Evolutionary conservation across 2,113 vertebrate species (phyloP).

Genomic region (Danio rerio): DNA sequence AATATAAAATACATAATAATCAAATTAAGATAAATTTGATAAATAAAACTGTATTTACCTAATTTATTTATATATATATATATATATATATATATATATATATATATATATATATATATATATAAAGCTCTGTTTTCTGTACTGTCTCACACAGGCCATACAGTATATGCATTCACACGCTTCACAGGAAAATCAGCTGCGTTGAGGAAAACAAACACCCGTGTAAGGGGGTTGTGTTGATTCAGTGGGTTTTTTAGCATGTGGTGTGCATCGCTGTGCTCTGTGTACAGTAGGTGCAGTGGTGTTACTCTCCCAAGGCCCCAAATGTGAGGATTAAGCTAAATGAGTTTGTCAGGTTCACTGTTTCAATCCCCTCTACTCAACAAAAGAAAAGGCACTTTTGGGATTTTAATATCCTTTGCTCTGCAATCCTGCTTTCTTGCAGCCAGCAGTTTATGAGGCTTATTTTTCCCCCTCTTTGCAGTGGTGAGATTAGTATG

Average conservation of each 20-base stretch:
- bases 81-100: too few species aligned
- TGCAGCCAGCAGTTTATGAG: constrained; percentile 49
- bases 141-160: background rate
- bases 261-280: constrained; percentile 27
- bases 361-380: constrained; percentile 63
- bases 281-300: constrained; percentile 19
- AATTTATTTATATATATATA: too few species aligned
- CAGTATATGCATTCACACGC: constrained; percentile 7
- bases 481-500: constrained; percentile 33
- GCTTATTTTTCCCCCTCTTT: constrained; percentile 33
- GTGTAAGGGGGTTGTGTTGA: constrained; percentile 48
- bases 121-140: too few species aligned
- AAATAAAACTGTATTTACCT: too few species aligned
- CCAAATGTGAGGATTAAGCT: constrained; percentile 57
- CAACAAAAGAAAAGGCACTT: constrained; percentile 62
- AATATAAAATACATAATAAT: too few species aligned
- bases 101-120: too few species aligned
- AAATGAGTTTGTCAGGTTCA: constrained; percentile 65
- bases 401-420: constrained; percentile 58
- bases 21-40: too few species aligned
- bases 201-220: constrained; percentile 29
- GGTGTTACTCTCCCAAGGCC: constrained; percentile 44
- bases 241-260: constrained; percentile 27
- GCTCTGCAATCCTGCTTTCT: constrained; percentile 53
- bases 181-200: constrained; percentile 12